phyloP scores from a whole-genome alignment of 2,888 invertebrate species.

The Heterodera filipjevi region DNA sequence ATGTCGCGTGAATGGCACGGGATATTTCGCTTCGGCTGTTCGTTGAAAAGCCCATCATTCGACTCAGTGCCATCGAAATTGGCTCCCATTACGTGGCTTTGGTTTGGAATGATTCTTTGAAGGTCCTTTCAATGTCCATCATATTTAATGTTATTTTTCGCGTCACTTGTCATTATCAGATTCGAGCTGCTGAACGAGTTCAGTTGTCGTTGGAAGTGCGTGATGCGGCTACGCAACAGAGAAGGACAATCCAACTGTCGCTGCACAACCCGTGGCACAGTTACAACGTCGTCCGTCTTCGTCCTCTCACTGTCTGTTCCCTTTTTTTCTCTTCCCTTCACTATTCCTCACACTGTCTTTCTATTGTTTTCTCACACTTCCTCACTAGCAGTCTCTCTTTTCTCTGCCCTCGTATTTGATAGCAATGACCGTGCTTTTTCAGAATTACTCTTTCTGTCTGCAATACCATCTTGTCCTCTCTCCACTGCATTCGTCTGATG shows the following conservation, averaged over 20 bases:
- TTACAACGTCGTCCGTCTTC: constrained; percentile 52
- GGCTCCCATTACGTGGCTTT: constrained; percentile 51
- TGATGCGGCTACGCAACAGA: constrained; percentile 26
- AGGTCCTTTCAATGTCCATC: background rate
- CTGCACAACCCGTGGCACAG: constrained; percentile 52
- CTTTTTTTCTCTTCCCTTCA: background rate
- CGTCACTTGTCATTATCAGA: background rate
- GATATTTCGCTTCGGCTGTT: constrained; percentile 32
- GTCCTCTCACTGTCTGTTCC: constrained; percentile 41
- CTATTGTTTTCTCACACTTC: constrained; percentile 1
- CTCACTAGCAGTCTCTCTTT: too few relatives aligned
- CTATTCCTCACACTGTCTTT: background rate
- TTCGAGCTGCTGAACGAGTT: constrained; percentile 41
- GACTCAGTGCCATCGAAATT: constrained; percentile 39
- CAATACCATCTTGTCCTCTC: constrained; percentile 42
- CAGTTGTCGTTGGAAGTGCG: constrained; percentile 39
- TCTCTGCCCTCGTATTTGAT: too few relatives aligned
- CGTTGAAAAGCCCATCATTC: constrained; percentile 29
- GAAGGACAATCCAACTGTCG: constrained; percentile 43
- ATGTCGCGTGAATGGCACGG: constrained; percentile 32
- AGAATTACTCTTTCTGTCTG: constrained; percentile 54
- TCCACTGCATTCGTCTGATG: background rate
- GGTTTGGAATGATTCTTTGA: constrained; percentile 50
- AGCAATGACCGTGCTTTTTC: background rate
- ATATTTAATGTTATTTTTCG: background rate